Evolutionary conservation across 2,888 invertebrate genomes (phyloP).

Genomic region (Mallateleia sp.): DNA sequence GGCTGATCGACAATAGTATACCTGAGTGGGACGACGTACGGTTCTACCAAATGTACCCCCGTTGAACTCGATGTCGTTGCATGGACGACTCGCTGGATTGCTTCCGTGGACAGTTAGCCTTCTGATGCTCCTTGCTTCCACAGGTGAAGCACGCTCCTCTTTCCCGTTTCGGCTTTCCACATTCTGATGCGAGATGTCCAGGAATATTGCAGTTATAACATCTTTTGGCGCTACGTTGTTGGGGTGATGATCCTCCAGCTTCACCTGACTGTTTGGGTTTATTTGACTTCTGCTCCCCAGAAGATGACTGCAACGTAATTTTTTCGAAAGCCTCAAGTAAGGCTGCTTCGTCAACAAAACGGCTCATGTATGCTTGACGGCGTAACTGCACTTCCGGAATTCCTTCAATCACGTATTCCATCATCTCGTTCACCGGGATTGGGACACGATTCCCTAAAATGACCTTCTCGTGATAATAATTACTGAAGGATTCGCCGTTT

Average conservation of each 20-base stretch:
- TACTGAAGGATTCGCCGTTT: not conserved
- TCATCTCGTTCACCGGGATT: not conserved
- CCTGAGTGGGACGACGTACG: slow-evolving; percentile 1
- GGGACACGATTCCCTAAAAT: not conserved
- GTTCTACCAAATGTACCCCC: not conserved
- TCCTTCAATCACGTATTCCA: not conserved
- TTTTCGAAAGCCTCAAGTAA: not conserved
- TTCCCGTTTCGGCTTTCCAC: not conserved
- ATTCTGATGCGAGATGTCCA: not conserved
- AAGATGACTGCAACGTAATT: not conserved
- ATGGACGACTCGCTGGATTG: not conserved
- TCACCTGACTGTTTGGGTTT: not conserved
- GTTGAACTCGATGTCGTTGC: no score
- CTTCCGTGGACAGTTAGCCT: not conserved
- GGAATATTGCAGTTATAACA: not conserved
- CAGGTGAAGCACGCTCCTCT: not conserved
- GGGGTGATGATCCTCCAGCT: not conserved
- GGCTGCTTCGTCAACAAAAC: not conserved
- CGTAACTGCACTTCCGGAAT: not conserved
- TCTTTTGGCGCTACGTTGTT: not conserved
- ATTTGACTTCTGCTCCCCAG: not conserved
- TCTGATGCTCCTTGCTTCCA: not conserved
- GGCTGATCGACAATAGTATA: not conserved
- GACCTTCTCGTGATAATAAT: not conserved
- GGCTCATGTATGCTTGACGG: not conserved